phyloP scores from a whole-genome alignment of 1,140 invertebrate species.

The Meloidogyne floridensis region DNA sequence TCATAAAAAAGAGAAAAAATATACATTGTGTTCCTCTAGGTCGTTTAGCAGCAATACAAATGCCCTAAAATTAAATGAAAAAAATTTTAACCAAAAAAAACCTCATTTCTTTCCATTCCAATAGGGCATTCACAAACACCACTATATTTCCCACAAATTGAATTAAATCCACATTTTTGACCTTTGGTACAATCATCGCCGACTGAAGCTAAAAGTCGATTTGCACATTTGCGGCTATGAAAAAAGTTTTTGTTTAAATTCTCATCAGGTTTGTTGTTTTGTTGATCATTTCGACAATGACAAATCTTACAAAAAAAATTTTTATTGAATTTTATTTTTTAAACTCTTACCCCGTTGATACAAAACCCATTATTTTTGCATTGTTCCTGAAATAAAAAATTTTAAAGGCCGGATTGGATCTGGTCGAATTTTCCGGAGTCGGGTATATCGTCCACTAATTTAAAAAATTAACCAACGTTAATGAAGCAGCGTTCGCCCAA shows the following conservation, averaged over 20 bases:
- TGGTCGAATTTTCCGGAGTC: too few species aligned
- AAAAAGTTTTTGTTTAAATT: background rate
- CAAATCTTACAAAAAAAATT: conserved; percentile 20
- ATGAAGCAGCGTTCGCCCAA: conserved; percentile 52
- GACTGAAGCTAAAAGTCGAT: conserved; percentile 41
- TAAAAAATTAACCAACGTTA: conserved; percentile 13
- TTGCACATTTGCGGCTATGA: conserved; percentile 30
- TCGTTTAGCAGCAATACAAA: conserved; percentile 27
- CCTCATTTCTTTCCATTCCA: conserved; percentile 52
- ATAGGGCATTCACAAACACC: conserved; percentile 63
- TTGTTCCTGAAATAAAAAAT: conserved; percentile 39
- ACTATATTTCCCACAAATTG: conserved; percentile 52
- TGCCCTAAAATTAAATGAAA: conserved; percentile 9
- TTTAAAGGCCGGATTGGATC: too few species aligned
- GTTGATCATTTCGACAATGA: background rate
- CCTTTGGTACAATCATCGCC: conserved; percentile 56
- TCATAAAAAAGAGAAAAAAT: background rate
- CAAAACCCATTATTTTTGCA: conserved; percentile 51
- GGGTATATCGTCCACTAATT: too few species aligned
- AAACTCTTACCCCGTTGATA: conserved; percentile 51
- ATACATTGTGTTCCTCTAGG: conserved; percentile 34
- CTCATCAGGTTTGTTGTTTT: background rate
- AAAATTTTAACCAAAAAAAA: background rate
- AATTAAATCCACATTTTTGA: conserved; percentile 57
- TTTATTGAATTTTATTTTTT: too few species aligned